phyloP scores from a whole-genome alignment of 30 jellyfish, hydroid and myxozoan genomes.

The Sanderia malayensis region DNA sequence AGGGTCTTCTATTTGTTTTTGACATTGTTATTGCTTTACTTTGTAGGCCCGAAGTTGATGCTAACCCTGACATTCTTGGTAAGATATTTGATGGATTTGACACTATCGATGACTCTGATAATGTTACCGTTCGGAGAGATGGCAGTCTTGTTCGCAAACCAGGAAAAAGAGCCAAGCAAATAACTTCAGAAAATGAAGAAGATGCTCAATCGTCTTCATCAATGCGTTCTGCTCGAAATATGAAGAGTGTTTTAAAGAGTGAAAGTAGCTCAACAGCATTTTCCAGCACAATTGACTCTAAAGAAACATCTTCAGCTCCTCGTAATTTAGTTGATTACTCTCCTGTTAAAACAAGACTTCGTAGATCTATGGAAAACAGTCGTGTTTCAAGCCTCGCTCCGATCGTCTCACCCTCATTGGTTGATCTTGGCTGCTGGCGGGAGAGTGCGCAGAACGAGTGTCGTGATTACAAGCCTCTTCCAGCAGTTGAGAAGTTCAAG shows the following conservation, averaged over 20 bases:
- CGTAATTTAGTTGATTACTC: too few species aligned
- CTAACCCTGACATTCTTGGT: slow-evolving; percentile 54
- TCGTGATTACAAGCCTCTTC: slow-evolving; percentile 28
- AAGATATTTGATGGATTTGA: slow-evolving; percentile 67
- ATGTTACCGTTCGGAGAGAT: slow-evolving; percentile 52
- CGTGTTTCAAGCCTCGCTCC: not conserved
- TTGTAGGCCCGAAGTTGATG: slow-evolving; percentile 23
- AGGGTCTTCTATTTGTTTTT: not conserved
- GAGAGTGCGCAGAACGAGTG: not conserved
- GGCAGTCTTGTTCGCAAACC: slow-evolving; percentile 49
- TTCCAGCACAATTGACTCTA: not conserved
- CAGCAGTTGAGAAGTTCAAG: slow-evolving; percentile 24
- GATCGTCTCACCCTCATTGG: not conserved
- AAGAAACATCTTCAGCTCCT: not conserved
- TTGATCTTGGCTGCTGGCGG: slow-evolving; percentile 37
- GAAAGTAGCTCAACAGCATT: not conserved
- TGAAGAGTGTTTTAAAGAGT: not conserved
- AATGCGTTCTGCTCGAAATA: too few species aligned
- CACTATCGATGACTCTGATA: slow-evolving; percentile 64
- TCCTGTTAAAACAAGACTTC: not conserved
- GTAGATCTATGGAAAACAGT: not conserved
- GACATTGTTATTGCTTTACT: not conserved
- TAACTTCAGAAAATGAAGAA: slow-evolving; percentile 21
- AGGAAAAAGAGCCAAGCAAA: not conserved
- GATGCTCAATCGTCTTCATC: not conserved